phyloP scores from a whole-genome alignment of 2,888 invertebrate genomes.

The Crioceris asparagi region DNA sequence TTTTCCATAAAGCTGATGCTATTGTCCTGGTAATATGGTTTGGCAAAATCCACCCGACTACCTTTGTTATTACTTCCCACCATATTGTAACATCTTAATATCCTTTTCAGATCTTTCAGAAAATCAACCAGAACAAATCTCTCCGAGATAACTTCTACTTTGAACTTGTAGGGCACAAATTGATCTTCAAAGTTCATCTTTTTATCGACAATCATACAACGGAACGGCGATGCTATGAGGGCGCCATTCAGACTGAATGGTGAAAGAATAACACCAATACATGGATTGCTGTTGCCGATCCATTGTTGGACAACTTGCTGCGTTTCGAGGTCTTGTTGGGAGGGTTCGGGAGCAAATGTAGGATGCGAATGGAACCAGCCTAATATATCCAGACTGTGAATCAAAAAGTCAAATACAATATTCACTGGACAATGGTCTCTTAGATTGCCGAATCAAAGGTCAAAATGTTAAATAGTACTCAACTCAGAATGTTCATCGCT shows the following conservation, averaged over 20 bases:
- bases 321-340: constrained; percentile 54
- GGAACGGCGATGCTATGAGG: constrained; percentile 43
- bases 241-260: constrained; percentile 49
- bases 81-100: constrained; percentile 25
- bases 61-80: constrained; percentile 28
- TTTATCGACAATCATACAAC: constrained; percentile 43
- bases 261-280: constrained; percentile 54
- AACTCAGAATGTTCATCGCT: constrained; percentile 37
- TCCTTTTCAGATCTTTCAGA: constrained; percentile 34
- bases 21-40: constrained; percentile 43
- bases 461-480: too few species aligned
- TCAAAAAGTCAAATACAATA: background rate
- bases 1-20: constrained; percentile 45
- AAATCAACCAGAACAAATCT: constrained; percentile 32
- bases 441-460: too few species aligned
- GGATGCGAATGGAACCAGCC: constrained; percentile 79
- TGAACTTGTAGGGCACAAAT: constrained; percentile 44
- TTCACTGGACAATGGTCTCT: background rate
- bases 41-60: constrained; percentile 32
- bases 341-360: constrained; percentile 57
- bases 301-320: constrained; percentile 51
- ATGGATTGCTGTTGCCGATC: constrained; percentile 45
- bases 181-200: constrained; percentile 32
- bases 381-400: constrained; percentile 26
- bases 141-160: constrained; percentile 38